phyloP scores from a whole-genome alignment of 2,797 vertebrate species.

The Chrysocyon brachyurus region DNA sequence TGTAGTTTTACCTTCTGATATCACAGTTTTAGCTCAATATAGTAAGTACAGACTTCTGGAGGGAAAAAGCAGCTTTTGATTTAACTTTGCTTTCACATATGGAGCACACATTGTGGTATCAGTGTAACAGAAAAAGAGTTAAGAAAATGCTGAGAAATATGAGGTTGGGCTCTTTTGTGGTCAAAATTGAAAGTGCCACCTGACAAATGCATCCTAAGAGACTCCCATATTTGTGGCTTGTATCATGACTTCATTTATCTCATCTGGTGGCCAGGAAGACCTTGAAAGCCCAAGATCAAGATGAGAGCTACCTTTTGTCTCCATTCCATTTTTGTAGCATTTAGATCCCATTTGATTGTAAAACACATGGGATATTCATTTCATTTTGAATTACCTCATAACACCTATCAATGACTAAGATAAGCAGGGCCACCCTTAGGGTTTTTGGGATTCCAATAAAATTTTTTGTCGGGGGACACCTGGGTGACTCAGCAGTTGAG shows the following conservation, averaged over 20 bases:
- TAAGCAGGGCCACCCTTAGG: not conserved
- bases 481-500: too few relatives aligned
- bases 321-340: not conserved
- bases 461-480: not conserved
- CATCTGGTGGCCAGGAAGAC: not conserved
- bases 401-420: not conserved
- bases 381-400: not conserved
- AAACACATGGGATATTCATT: not conserved
- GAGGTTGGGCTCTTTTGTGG: not conserved
- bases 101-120: conserved; percentile 54
- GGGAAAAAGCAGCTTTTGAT: conserved; percentile 62
- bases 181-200: conserved; percentile 30
- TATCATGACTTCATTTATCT: not conserved
- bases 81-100: conserved; percentile 69
- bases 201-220: not conserved
- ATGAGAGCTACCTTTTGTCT: not conserved
- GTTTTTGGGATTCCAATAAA: not conserved
- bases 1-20: conserved; percentile 73
- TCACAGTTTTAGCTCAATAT: conserved; percentile 62
- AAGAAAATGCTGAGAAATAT: conserved; percentile 41
- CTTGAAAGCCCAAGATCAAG: not conserved
- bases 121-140: conserved; percentile 56
- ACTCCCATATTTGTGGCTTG: not conserved
- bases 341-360: not conserved
- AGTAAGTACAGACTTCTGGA: conserved; percentile 62